A percentile compares a stretch with the other conserved stretches of the same genome.
Evolutionary conservation across 2,113 vertebrate species (phyloP).

Genomic region (Solenodon paradoxus): DNA sequence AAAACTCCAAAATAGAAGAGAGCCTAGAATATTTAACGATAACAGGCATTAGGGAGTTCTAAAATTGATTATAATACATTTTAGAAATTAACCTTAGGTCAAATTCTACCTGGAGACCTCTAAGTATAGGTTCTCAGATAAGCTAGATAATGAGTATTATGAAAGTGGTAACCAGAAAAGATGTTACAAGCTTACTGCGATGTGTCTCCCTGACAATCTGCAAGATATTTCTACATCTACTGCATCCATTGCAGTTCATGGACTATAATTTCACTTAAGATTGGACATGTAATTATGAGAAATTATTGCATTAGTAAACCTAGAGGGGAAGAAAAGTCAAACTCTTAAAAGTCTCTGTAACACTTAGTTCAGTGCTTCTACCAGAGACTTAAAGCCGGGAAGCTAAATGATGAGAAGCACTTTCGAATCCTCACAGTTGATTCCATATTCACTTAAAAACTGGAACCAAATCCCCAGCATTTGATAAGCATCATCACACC

Average conservation of each 20-base stretch:
- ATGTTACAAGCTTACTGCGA: neutral
- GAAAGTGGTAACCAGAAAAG: neutral
- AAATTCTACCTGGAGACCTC: neutral
- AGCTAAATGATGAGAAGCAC: neutral
- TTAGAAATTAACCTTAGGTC: slow-evolving; percentile 25
- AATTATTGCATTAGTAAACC: neutral
- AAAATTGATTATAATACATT: neutral
- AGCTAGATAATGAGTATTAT: neutral
- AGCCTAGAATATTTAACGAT: slow-evolving; percentile 18
- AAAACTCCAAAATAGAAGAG: slow-evolving; percentile 8
- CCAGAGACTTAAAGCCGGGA: neutral
- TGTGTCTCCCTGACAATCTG: neutral
- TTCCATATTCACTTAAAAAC: neutral
- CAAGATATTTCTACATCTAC: neutral
- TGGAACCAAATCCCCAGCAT: neutral
- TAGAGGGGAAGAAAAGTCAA: neutral
- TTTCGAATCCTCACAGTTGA: neutral
- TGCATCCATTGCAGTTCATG: neutral
- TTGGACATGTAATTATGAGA: neutral
- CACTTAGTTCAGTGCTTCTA: neutral
- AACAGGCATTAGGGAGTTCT: neutral
- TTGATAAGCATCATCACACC: neutral
- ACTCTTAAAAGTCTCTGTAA: neutral
- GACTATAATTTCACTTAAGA: neutral
- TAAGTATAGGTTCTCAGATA: neutral